phyloP scores from a whole-genome alignment of 2,888 invertebrate genomes.

The Lysandra coridon region DNA sequence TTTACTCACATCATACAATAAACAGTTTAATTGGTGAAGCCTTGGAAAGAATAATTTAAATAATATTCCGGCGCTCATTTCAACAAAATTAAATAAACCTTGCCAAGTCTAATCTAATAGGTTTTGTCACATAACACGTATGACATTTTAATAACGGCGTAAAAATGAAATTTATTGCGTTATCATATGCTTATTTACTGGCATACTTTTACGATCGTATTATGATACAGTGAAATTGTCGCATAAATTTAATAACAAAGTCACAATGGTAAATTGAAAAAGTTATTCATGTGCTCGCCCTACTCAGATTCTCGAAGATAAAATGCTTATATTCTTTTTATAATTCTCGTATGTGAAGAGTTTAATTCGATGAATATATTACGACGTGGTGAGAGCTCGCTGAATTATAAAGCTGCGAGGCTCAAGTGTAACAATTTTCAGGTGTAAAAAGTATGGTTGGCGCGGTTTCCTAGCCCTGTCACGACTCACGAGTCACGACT shows the following conservation, averaged over 20 bases:
- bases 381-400: background rate
- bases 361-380: constrained; percentile 14
- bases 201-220: constrained; percentile 31
- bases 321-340: constrained; percentile 22
- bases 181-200: constrained; percentile 33
- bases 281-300: constrained; percentile 32
- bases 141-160: constrained; percentile 31
- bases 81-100: too few relatives aligned
- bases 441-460: background rate
- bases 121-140: constrained; percentile 13
- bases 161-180: constrained; percentile 32
- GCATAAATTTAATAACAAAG: constrained; percentile 35
- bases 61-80: too few relatives aligned
- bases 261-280: constrained; percentile 33
- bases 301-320: constrained; percentile 32
- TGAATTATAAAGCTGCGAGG: background rate
- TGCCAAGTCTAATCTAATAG: background rate
- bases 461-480: background rate
- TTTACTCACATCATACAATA: too few relatives aligned
- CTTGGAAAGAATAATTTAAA: too few relatives aligned
- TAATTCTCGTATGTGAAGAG: constrained; percentile 5
- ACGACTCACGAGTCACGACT: background rate
- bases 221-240: constrained; percentile 33
- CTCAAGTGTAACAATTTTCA: constrained; percentile 10
- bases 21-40: too few relatives aligned